Evolutionary conservation across 2,113 vertebrate species (phyloP), one percentile per base, ranked within the genome.

Genomic region (Oreocharis arfaki): DNA sequence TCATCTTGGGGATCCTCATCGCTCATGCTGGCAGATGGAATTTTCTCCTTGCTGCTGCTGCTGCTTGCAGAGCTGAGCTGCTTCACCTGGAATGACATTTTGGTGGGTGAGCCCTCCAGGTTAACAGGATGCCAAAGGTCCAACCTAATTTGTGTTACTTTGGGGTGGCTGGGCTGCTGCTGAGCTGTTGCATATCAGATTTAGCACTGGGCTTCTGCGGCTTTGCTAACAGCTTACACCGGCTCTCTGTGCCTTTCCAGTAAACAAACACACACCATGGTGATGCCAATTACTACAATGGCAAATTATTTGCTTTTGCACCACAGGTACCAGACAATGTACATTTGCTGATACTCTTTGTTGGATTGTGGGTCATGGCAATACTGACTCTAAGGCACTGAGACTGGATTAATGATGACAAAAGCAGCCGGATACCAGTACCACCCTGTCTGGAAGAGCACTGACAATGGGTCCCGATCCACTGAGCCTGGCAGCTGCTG

Each of bases 1-100:
- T 97, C 98, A 15, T 98, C 98, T 4, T 91, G 97, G 27, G 97
- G 97, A 44, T 98, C 96, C 9, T 97, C 97, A 23, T 98, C 96
- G 0, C 97, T 98, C 91, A 98, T 83, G 75, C 86, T 96, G 69
- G 95, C 67, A 17, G 98, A 95, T 1, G 96, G 90, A 28, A 97
- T 96, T 91, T 98, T 98, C 55, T 98, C 97, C 26, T 80, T 96
- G 92, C 96, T 74, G 90, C 96, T 98, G 80, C 97, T 96, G 7
- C 97, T 97, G 95, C 98, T 98, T 56, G 98, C 98, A 4, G 97
- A 97, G 97, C 99, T 98, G 23, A 99, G 97, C 81, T 98, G 96
- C 80, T 98, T 97, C 73, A 94, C 97, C 98, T 98, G 88, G 20
- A 98, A 97, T 13, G 76, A 89, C 26, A 97, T 84, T 84, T 84